phyloP scores from a whole-genome alignment of 2,888 invertebrate genomes.

The Cryptus armator region DNA sequence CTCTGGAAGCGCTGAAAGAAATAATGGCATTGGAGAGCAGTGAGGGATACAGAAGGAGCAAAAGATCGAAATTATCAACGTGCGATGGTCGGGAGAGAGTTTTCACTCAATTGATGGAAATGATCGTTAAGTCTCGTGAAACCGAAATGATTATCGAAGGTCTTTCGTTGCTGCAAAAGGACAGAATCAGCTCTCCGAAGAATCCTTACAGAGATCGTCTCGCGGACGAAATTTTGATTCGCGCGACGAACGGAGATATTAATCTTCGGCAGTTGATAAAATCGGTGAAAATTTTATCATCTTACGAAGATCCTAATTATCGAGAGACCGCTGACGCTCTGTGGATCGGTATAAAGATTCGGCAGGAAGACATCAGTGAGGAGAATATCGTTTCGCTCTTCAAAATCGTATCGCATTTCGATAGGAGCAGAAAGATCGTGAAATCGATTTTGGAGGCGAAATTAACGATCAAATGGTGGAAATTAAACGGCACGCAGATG shows the following conservation, averaged over 20 bases:
- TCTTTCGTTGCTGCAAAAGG: conserved; percentile 82
- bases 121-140: conserved; percentile 84
- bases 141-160: conserved; percentile 83
- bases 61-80: background rate
- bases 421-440: conserved; percentile 88
- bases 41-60: conserved; percentile 29
- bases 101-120: conserved; percentile 85
- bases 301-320: conserved; percentile 86
- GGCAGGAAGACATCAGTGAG: conserved; percentile 87
- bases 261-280: conserved; percentile 87
- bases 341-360: conserved; percentile 88
- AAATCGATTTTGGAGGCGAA: conserved; percentile 87
- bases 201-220: conserved; percentile 85
- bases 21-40: conserved; percentile 85
- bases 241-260: conserved; percentile 88
- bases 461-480: conserved; percentile 87
- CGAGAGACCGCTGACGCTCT: conserved; percentile 88
- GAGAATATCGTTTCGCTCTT: conserved; percentile 87
- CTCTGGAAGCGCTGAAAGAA: conserved; percentile 84
- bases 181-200: conserved; percentile 78
- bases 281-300: conserved; percentile 86
- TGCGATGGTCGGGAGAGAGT: conserved; percentile 76
- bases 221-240: conserved; percentile 88
- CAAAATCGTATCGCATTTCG: conserved; percentile 87
- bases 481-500: conserved; percentile 85